Evolutionary conservation across 1,140 invertebrate species (phyloP), one percentile per base, ranked within the genome.

Genomic region (Ptiloglossa arizonensis): DNA sequence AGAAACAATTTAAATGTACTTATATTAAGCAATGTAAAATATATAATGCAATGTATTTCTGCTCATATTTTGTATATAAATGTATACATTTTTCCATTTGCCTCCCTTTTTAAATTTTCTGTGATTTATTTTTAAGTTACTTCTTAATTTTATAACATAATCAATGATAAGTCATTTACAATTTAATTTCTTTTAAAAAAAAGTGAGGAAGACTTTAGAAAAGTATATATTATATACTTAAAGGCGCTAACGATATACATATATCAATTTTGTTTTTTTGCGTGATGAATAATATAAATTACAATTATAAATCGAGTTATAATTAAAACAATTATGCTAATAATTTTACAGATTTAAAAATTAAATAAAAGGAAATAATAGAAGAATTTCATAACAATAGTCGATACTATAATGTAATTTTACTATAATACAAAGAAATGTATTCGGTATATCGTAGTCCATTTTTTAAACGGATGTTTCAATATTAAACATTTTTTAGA

Each of bases 81-180:
- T 75, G 54, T 66, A 67, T 35, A 66, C 48, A 69, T 54, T 59
- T 41, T 62, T 74, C 19, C 27, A 66, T 68, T 46, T 46, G 29
- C 22, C 52, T 57, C 46, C 50, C 24, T 41, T 32, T 41, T 66
- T 5, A 9, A 52, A 63, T 24, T 38, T n/a, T 5, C 60, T 57
- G 27, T 46, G 15, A 68, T 75, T 5, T 75, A 57, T 1, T 35
- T 17, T 22, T 56, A 66, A 32, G 9, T 1, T 22, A 38, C 3
- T 54, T 8, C 6, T 74, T 35, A 24, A 38, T 32, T 5, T 44
- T 22, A 38, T n/a, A 41, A 50, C 22, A 29, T 3, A 19, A 5
- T 5, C 9, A 32, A 29, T 35, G 13, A 24, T 1, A 52, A 29
- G 19, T 24, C 6, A 62, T 50, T 60, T 41, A 22, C 11, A 41